A percentile compares a stretch with the other conserved stretches of the same genome.
Conservation (phyloP, 1,140 invertebrate genomes). For the Sarcophaga bullata region DNA sequence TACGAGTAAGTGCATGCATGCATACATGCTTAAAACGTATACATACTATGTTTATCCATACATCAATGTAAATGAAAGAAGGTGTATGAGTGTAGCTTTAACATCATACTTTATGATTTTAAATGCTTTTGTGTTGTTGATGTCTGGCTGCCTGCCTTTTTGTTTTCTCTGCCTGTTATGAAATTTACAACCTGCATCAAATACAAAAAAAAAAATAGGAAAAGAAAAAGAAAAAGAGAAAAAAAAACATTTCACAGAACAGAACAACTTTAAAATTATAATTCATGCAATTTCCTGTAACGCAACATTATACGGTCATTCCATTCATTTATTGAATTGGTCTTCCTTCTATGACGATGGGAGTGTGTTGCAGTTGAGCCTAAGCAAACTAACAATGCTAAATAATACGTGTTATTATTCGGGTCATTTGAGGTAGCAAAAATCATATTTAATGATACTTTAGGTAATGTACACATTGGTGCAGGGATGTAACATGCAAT, state of each 20-base stretch:
- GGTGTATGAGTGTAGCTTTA: too few relatives aligned
- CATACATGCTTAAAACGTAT: too few relatives aligned
- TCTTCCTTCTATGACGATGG: background rate
- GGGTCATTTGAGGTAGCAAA: background rate
- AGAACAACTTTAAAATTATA: constrained; percentile 1
- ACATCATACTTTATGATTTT: background rate
- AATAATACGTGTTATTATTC: background rate
- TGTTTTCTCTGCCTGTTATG: background rate
- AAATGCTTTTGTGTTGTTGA: background rate
- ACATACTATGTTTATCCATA: too few relatives aligned
- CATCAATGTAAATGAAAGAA: too few relatives aligned
- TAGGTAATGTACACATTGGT: too few relatives aligned
- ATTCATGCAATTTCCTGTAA: constrained; percentile 18
- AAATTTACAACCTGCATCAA: background rate
- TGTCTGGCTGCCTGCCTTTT: background rate
- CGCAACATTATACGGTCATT: background rate
- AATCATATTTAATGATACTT: background rate
- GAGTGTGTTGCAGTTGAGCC: background rate
- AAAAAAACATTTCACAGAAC: background rate
- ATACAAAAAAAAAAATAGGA: background rate
- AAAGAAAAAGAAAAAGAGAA: too few relatives aligned
- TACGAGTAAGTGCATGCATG: too few relatives aligned
- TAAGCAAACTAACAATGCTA: too few relatives aligned
- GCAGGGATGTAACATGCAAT: too few relatives aligned
- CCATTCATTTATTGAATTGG: background rate